Evolutionary conservation across 2,113 vertebrate species (phyloP).

Genomic region (Stegostoma tigrinum): DNA sequence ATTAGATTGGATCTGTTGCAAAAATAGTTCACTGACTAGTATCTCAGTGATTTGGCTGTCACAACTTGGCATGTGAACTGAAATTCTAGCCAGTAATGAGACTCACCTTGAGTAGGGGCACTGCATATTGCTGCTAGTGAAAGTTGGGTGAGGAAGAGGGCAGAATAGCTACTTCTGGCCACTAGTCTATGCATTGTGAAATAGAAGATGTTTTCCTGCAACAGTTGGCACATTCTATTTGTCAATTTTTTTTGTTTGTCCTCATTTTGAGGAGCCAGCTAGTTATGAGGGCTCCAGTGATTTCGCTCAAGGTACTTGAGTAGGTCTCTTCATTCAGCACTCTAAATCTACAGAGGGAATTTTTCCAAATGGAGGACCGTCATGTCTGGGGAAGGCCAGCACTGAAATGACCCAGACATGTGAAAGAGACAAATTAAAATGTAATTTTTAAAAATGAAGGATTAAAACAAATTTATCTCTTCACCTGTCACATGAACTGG

Average conservation of each 20-base stretch:
- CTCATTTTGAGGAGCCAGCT: background rate
- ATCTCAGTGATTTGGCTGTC: background rate
- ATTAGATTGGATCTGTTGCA: background rate
- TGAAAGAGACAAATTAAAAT: conserved; percentile 20
- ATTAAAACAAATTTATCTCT: conserved; percentile 31
- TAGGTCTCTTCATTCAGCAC: conserved; percentile 13
- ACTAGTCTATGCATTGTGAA: background rate
- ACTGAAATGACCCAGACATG: conserved; percentile 26
- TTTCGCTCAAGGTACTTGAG: background rate
- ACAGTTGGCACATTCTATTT: background rate
- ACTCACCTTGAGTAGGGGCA: background rate
- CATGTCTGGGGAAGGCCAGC: conserved; percentile 26
- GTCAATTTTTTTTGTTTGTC: background rate
- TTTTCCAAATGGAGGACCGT: conserved; percentile 23
- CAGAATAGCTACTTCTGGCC: background rate
- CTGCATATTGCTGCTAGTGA: background rate
- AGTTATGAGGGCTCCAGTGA: background rate
- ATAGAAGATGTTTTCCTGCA: background rate
- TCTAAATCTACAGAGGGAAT: conserved; percentile 12
- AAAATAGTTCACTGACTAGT: background rate
- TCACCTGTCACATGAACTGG: conserved; percentile 33
- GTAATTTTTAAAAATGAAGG: conserved; percentile 19
- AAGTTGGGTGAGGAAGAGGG: background rate
- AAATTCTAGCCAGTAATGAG: background rate
- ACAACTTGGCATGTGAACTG: background rate